Evolutionary conservation across 2,888 invertebrate genomes (phyloP), one percentile per base, ranked within the genome.

Genomic region (Brachypalpus laphriformis): DNA sequence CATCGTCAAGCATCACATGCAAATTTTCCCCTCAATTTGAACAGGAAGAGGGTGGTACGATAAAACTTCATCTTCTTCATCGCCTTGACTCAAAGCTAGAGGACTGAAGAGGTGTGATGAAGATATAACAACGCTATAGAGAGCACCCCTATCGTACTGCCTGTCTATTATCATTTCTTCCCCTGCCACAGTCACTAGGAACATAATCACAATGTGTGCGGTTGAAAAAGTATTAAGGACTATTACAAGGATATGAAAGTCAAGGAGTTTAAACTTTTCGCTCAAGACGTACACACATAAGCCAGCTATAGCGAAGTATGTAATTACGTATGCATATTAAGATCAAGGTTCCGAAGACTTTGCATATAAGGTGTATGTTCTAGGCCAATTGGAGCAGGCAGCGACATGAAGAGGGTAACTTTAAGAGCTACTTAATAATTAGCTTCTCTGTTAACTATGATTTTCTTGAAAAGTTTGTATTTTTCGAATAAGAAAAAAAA

Each of bases 201-300:
- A 8, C 61, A 68, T 77, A 74, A 74, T 78, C 83, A 54, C 34
- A 42, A 70, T 74, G 42, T 65, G 74, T 70, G 65, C 42, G 80
- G 68, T 49, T 59, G 51, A 59, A 75, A 63, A 71, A 66, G 63
- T 76, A 85, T 85, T 85, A 81, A 59, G 81, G 65, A 76, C 81
- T 85, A 75, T 85, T 81, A 85, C 75, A 71, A 66, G 71, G 70
- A 81, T 81, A 85, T 85, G 85, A 85, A 81, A 85, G 81, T 81
- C 71, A 85, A 81, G 71, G 51, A 81, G 81, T 71, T 81, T 74
- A 63, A 83, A 70, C 63, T 81, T 75, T 81, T 65, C 25, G 54
- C 66, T 57, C 25, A 42, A 25, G n/a, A 9, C 47, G 8, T 11
- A 37, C n/a, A 5, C 56, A 37, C 42, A 18, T 42, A 9, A 28